Conservation (phyloP, 1,140 invertebrate genomes). For the Hycleus phaleratus region DNA sequence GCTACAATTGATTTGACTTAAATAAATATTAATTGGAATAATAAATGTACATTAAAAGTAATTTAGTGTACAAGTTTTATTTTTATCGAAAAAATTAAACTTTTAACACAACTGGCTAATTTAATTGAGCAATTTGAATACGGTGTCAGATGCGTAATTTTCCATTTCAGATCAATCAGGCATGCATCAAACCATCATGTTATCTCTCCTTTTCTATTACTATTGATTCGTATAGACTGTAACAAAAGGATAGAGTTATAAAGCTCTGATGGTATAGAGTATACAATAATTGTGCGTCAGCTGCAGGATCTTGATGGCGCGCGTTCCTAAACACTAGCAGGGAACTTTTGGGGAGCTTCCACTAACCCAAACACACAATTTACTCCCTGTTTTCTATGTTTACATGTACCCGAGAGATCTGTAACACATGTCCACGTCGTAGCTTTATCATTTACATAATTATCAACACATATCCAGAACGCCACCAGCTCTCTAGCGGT, state of each 20-base stretch:
- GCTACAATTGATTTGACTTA: no score
- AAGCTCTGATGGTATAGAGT: neutral
- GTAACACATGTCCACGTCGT: constrained; percentile 8
- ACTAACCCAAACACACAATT: no score
- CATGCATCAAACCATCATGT: neutral
- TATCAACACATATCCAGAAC: constrained; percentile 4
- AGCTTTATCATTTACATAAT: constrained; percentile 11
- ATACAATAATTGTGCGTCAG: constrained; percentile 8
- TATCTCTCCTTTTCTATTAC: neutral
- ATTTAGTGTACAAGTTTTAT: no score
- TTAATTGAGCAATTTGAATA: constrained; percentile 26
- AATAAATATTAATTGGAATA: no score
- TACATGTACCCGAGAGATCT: no score
- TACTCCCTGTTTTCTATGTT: no score
- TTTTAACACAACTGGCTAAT: constrained; percentile 20
- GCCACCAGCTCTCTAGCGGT: no score
- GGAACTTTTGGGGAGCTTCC: constrained; percentile 1
- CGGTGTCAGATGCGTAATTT: constrained; percentile 22
- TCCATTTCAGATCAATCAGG: constrained; percentile 15
- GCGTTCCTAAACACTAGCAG: constrained; percentile 17
- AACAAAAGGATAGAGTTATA: constrained; percentile 4
- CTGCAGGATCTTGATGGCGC: constrained; percentile 18
- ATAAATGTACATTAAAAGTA: no score
- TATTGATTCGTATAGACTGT: no score
- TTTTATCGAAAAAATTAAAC: no score